phyloP scores from a whole-genome alignment of 2,113 vertebrate species.

The Murina feae region DNA sequence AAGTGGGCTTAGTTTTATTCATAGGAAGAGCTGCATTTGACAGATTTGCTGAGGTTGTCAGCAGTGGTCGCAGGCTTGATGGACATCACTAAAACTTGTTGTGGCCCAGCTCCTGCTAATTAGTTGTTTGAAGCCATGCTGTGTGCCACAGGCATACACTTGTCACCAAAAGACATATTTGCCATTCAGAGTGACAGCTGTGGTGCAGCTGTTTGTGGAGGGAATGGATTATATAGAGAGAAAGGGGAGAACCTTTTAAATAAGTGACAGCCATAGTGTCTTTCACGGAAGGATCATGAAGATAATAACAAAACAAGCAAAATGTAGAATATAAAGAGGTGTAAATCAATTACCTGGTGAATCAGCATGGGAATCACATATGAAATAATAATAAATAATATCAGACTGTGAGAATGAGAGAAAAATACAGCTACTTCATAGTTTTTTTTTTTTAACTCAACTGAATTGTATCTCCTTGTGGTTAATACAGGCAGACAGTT shows the following conservation, averaged over 20 bases:
- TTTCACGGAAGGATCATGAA: slow-evolving; percentile 66
- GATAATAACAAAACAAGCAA: slow-evolving; percentile 65
- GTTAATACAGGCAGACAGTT: slow-evolving; percentile 56
- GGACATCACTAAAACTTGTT: slow-evolving; percentile 85
- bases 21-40: slow-evolving; percentile 88
- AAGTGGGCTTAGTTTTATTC: slow-evolving; percentile 79
- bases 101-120: slow-evolving; percentile 87
- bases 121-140: slow-evolving; percentile 87
- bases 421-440: background rate
- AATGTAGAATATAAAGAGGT: slow-evolving; percentile 58
- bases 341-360: slow-evolving; percentile 56
- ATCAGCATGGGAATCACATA: background rate
- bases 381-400: slow-evolving; percentile 50
- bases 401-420: slow-evolving; percentile 49
- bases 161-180: slow-evolving; percentile 84
- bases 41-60: slow-evolving; percentile 89
- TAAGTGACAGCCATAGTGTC: slow-evolving; percentile 73
- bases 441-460: slow-evolving; percentile 50
- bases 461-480: slow-evolving; percentile 26
- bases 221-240: slow-evolving; percentile 21
- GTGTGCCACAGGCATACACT: slow-evolving; percentile 83
- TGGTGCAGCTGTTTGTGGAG: slow-evolving; percentile 68
- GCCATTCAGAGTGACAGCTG: slow-evolving; percentile 79
- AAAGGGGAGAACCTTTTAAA: slow-evolving; percentile 62
- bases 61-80: slow-evolving; percentile 85